Evolutionary conservation across 2,113 vertebrate species (phyloP).

Genomic region (Xyliphius kryptos): DNA sequence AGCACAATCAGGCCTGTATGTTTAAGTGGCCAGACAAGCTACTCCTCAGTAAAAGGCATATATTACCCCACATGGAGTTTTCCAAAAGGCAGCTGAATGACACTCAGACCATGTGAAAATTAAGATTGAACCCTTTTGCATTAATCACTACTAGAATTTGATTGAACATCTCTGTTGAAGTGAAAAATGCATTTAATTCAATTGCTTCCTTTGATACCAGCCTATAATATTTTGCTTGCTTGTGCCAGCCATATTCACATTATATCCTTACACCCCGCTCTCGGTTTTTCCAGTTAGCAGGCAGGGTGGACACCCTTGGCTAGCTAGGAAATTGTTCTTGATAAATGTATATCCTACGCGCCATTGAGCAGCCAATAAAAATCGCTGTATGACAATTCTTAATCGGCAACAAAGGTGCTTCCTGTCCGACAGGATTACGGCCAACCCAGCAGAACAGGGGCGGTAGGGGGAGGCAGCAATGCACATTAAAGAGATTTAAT

Average conservation of each 20-base stretch:
- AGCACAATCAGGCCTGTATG: no score
- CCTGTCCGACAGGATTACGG: slow-evolving; percentile 40
- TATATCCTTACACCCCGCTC: slow-evolving; percentile 33
- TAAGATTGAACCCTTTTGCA: no score
- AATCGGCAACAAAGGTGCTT: slow-evolving; percentile 56
- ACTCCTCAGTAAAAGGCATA: no score
- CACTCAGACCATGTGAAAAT: no score
- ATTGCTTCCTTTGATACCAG: slow-evolving; percentile 35
- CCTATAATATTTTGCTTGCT: slow-evolving; percentile 47
- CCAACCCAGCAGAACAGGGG: slow-evolving; percentile 42
- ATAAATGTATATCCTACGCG: slow-evolving; percentile 68
- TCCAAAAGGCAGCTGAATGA: no score
- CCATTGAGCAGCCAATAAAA: slow-evolving; percentile 70
- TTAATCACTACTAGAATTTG: no score
- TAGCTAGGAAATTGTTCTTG: slow-evolving; percentile 55
- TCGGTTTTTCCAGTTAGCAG: slow-evolving; percentile 53
- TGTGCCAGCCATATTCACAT: no score
- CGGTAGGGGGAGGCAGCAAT: slow-evolving; percentile 12
- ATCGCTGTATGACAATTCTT: slow-evolving; percentile 55
- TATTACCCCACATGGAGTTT: no score
- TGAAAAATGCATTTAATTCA: slow-evolving; percentile 32
- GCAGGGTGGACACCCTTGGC: slow-evolving; percentile 46
- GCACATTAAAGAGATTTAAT: slow-evolving; percentile 21
- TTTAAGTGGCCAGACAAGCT: no score
- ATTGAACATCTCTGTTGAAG: no score